A percentile compares a stretch with the other conserved stretches of the same genome.
phyloP scores from a whole-genome alignment of 1,140 invertebrate species.

The Plectus sambesii region DNA sequence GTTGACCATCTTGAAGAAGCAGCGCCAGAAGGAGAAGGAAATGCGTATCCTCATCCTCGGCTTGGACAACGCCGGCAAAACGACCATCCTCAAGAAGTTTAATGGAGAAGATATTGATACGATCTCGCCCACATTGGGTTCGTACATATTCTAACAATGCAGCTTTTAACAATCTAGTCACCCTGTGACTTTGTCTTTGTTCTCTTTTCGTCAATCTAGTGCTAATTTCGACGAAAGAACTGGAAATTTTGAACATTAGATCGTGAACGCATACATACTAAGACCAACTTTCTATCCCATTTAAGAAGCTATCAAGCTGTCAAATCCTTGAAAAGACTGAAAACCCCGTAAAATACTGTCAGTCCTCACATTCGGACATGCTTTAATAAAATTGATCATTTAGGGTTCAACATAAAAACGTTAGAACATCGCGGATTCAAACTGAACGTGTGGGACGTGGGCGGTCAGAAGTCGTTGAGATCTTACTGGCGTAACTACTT shows the following conservation, averaged over 20 bases:
- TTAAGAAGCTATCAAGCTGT: too few relatives aligned
- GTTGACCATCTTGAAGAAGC: conserved; percentile 84
- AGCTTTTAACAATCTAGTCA: conserved; percentile 1
- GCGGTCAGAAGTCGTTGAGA: conserved; percentile 86
- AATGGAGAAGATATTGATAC: conserved; percentile 91
- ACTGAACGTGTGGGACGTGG: conserved; percentile 97
- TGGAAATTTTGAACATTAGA: too few relatives aligned
- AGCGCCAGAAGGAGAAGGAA: conserved; percentile 96
- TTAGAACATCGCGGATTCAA: conserved; percentile 83
- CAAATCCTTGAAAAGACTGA: too few relatives aligned
- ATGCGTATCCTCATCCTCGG: conserved; percentile 88
- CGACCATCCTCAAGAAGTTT: conserved; percentile 89
- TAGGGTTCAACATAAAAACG: conserved; percentile 97
- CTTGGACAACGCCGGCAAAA: conserved; percentile 98
- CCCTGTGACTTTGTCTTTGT: background rate
- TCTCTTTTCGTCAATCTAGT: too few relatives aligned
- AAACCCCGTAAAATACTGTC: too few relatives aligned
- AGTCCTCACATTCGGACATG: too few relatives aligned
- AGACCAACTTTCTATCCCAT: too few relatives aligned
- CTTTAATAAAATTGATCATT: too few relatives aligned
- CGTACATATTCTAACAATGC: background rate
- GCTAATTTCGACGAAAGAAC: too few relatives aligned
- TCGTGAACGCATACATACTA: too few relatives aligned
- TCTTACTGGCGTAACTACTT: conserved; percentile 99
- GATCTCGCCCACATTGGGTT: conserved; percentile 76